Evolutionary conservation across 2,888 invertebrate genomes (phyloP), one percentile per base, ranked within the genome.

Genomic region (Rosalia funebris): DNA sequence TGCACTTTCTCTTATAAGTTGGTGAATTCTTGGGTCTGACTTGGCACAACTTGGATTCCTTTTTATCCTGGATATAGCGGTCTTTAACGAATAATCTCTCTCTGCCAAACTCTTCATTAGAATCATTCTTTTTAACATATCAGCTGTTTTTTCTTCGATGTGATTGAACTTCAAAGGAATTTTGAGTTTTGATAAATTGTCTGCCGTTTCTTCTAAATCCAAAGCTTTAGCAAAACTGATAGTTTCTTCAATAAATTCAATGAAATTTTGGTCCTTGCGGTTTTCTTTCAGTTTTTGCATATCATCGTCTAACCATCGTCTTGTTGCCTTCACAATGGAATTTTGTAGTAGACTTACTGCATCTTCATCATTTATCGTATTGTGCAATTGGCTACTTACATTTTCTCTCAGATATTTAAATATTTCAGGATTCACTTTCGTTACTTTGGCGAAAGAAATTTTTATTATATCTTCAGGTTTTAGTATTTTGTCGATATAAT

Each of bases 71-170:
- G 83, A 82, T 12, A 91, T 80, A 0, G 90, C 89, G 7, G 84
- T 84, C 65, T 85, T 82, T 60, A 89, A 83, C 12, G 85, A 85
- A 1, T 89, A 89, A 48, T 88, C 85, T 66, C 86, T 84, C 65
- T 89, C 88, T 0, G 91, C 89, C 0, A 92, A 80, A 79, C 90
- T 89, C 45, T 88, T 83, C 85, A 92, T 91, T 0, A 91, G 85
- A 4, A 88, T 87, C 45, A 90, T 80, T 60, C 91, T 83, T 78
- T 87, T 88, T n/a, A 91, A 77, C 66, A 91, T 87, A 65, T 88
- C 88, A 42, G 88, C 75, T 4, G 87, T 83, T 37, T 82, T 80
- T 71, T 90, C 89, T 36, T 83, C 82, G 12, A 85, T 83, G 56
- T 89, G 79, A 17, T 83, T 81, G 5, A 15, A 15, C 15, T 31